A percentile compares a stretch with the other conserved stretches of the same genome.
These are phyloP conservation scores for Enteromius paludinosus DNA, from an alignment of 2,797 vertebrate species.

Conservation along the genomic window DNA sequence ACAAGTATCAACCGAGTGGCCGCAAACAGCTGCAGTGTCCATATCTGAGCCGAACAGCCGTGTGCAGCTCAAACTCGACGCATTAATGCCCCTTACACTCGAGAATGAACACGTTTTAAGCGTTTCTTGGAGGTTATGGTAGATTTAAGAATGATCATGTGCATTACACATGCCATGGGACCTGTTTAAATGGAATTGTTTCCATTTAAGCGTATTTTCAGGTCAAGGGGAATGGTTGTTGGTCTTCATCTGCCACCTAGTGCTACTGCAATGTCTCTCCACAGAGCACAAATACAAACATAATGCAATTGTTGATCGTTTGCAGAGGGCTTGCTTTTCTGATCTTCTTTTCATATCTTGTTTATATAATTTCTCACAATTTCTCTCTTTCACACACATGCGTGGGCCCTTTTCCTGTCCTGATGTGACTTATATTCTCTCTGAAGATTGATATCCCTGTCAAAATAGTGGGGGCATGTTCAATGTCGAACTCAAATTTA, in stretches of 20 bases:
- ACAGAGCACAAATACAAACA: not conserved
- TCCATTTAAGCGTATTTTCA: too few relatives aligned
- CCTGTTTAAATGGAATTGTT: too few relatives aligned
- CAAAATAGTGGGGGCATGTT: slow-evolving; percentile 7
- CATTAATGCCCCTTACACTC: too few relatives aligned
- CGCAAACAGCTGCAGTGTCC: too few relatives aligned
- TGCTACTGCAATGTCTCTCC: not conserved
- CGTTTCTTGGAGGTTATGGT: too few relatives aligned
- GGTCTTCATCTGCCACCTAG: not conserved
- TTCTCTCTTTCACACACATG: not conserved
- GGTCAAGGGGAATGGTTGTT: not conserved
- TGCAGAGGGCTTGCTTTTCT: not conserved
- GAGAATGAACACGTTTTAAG: too few relatives aligned
- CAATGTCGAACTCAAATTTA: slow-evolving; percentile 27
- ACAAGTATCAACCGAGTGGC: too few relatives aligned
- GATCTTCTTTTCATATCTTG: not conserved
- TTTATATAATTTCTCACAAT: not conserved
- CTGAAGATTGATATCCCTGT: slow-evolving; percentile 15
- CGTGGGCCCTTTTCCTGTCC: not conserved
- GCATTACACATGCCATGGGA: too few relatives aligned
- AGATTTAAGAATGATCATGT: too few relatives aligned
- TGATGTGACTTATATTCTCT: slow-evolving; percentile 6
- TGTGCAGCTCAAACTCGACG: too few relatives aligned
- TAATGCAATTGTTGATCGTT: not conserved
- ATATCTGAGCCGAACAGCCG: too few relatives aligned